These are phyloP conservation scores for Periphyllus acericola DNA, from an alignment of 2,888 invertebrate species.

Conservation along the genomic window DNA sequence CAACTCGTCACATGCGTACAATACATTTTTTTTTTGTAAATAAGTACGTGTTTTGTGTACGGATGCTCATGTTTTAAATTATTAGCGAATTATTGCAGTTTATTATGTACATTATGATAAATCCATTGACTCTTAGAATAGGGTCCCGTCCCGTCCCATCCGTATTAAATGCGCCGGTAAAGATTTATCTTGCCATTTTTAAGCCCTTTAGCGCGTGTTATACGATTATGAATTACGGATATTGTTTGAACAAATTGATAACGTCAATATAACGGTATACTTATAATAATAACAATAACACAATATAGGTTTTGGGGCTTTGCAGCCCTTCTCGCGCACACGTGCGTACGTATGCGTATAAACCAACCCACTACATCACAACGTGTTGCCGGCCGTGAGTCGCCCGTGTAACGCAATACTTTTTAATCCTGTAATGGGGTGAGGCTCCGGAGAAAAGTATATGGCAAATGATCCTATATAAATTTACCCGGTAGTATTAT, in stretches of 20 bases:
- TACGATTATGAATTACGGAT: not conserved
- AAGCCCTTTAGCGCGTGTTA: not conserved
- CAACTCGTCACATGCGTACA: not conserved
- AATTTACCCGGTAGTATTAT: conserved; percentile 43
- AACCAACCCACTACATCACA: not conserved
- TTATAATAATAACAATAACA: not conserved
- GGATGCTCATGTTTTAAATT: not conserved
- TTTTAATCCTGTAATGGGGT: conserved; percentile 54
- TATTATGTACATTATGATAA: not conserved
- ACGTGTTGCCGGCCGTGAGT: not conserved
- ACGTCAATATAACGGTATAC: conserved; percentile 37
- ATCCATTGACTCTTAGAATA: conserved; percentile 17
- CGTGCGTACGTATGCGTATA: not conserved
- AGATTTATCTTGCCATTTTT: not conserved
- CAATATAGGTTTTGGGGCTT: conserved; percentile 49
- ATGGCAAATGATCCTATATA: conserved; percentile 44
- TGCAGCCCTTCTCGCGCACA: not conserved
- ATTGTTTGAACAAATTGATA: conserved; percentile 43
- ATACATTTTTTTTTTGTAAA: not conserved
- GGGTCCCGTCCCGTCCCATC: not conserved
- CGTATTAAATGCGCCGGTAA: no score
- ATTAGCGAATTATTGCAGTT: not conserved
- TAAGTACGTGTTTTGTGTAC: not conserved
- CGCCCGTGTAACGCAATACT: conserved; percentile 31
- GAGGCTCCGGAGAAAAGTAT: conserved; percentile 36